A percentile compares a stretch with the other conserved stretches of the same genome.
Conservation (phyloP, 2,888 invertebrate species). For the Morpho achilles region DNA sequence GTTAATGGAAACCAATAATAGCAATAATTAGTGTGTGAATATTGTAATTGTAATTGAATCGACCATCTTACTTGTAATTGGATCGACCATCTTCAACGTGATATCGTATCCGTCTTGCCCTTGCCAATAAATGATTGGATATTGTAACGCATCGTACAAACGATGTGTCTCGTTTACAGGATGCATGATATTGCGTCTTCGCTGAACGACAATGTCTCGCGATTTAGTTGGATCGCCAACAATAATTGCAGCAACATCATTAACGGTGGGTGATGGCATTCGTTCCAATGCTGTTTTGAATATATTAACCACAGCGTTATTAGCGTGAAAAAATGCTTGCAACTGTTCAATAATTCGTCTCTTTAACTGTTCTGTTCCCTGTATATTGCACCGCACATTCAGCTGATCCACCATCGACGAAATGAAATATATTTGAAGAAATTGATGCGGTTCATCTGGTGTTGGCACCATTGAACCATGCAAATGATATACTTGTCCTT, state of each 20-base stretch:
- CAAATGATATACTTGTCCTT: slow-evolving; percentile 36
- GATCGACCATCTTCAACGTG: slow-evolving; percentile 25
- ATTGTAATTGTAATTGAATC: slow-evolving; percentile 31
- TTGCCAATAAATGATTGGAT: slow-evolving; percentile 29
- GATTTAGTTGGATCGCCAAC: slow-evolving; percentile 11
- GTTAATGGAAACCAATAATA: slow-evolving; percentile 30
- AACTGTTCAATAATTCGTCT: slow-evolving; percentile 33
- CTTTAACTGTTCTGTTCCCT: slow-evolving; percentile 31
- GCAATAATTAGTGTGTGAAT: slow-evolving; percentile 54
- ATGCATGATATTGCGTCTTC: slow-evolving; percentile 24
- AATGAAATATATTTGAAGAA: slow-evolving; percentile 36
- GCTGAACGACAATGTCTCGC: slow-evolving; percentile 30
- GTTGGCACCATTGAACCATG: slow-evolving; percentile 33
- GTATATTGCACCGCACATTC: slow-evolving; percentile 9
- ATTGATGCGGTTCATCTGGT: slow-evolving; percentile 34
- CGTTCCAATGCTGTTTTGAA: slow-evolving; percentile 31
- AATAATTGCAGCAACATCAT: slow-evolving; percentile 32
- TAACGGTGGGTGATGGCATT: slow-evolving; percentile 31
- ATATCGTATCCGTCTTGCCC: slow-evolving; percentile 29
- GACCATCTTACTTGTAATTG: slow-evolving; percentile 20
- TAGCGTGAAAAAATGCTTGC: slow-evolving; percentile 32
- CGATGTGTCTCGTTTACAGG: slow-evolving; percentile 24
- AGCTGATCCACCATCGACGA: slow-evolving; percentile 29
- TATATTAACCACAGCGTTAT: slow-evolving; percentile 31
- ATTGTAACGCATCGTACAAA: slow-evolving; percentile 1